Evolutionary conservation across 2,113 vertebrate species (phyloP), one percentile per base, ranked within the genome.

Genomic region (Scomber colias): DNA sequence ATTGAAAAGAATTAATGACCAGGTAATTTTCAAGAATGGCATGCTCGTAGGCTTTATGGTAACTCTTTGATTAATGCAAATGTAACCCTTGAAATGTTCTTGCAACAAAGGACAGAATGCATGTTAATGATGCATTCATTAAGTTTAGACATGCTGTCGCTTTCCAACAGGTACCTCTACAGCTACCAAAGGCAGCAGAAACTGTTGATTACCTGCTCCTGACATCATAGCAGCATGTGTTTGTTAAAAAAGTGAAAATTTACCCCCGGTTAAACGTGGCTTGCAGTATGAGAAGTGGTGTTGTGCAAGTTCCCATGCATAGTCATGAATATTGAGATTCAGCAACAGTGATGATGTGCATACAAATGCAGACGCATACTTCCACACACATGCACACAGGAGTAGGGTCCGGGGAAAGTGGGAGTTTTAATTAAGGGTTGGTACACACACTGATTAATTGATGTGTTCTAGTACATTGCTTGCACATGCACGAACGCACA

Each of bases 381-480:
- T 57, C 3, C 62, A 51, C 49, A 12, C 35, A 57, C 56, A 65
- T 4, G 15, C 49, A 0, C 82, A 57, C 48, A 62, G 48, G 50
- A 81, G 64, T 16, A 50, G 50, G 40, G 69, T 90, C 68, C 68
- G 71, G 40, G 50, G 45, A 61, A 63, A 66, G 67, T 49, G 55
- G 71, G 71, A 56, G 63, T 73, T 73, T 87, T 86, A 92, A 92
- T 92, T 91, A 86, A 89, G 67, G 68, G 53, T 82, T 9, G 45
- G 57, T 51, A 72, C 71, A 68, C 74, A 81, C 48, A 16, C 85
- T 71, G 86, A 89, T 84, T 90, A 81, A 86, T 84, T 86, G 73
- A 86, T 79, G 64, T 71, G 50, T 74, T 78, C 54, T 80, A 70
- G 72, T 82, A 54, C 3, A 7, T 5, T 31, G 15, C 55, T 13